Percentiles rank a stretch among this genome's conserved stretches.
Evolutionary conservation across 2,888 invertebrate genomes (phyloP).

Genomic region (Lingula anatina): DNA sequence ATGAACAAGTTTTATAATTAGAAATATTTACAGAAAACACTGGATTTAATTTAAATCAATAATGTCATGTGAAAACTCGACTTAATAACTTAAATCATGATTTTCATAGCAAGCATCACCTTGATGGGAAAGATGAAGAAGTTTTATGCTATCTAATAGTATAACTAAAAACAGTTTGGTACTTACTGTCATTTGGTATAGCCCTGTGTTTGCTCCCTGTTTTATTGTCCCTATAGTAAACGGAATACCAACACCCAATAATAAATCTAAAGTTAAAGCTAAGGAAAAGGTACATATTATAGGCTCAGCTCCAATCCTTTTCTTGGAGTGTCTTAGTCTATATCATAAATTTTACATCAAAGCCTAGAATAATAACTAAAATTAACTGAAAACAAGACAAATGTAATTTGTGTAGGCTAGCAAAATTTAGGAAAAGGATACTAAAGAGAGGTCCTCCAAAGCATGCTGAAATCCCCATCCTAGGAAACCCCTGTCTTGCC

Average conservation of each 20-base stretch:
- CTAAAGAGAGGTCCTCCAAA: conserved; percentile 67
- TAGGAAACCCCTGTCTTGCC: conserved; percentile 61
- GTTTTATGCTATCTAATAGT: no score
- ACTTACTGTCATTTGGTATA: no score
- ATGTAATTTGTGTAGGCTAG: no score
- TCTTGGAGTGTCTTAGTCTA: no score
- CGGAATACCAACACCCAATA: conserved; percentile 49
- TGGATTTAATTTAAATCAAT: neutral
- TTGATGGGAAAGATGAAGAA: no score
- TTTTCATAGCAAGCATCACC: no score
- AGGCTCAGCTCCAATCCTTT: neutral
- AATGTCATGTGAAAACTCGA: neutral
- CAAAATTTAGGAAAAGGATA: no score
- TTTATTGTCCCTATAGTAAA: conserved; percentile 42
- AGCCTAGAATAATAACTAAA: no score
- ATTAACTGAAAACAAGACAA: no score
- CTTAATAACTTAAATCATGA: no score
- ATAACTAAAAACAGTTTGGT: no score
- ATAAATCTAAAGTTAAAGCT: conserved; percentile 32
- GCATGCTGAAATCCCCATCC: conserved; percentile 66
- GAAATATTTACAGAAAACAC: neutral
- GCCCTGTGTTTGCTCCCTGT: conserved; percentile 22
- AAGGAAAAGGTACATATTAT: neutral
- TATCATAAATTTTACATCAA: no score
- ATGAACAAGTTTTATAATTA: neutral